Evolutionary conservation across 2,797 vertebrate species (phyloP).

Genomic region (Rhabdophis nuchalis): DNA sequence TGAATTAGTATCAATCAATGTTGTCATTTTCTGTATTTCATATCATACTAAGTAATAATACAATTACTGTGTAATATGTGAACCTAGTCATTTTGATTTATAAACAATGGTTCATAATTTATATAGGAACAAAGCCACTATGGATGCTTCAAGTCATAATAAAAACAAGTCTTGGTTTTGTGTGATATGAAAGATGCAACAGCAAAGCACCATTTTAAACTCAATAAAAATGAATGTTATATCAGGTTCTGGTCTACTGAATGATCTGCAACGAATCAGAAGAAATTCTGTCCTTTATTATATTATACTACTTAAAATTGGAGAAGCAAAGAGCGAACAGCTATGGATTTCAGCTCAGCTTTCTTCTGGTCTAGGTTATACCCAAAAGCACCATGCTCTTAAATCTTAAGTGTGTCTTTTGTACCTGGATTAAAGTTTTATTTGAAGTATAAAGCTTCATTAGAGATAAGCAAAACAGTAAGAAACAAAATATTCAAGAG

Average conservation of each 20-base stretch:
- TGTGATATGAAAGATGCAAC: not conserved
- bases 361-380: not conserved
- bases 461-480: not conserved
- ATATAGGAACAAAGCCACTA: not conserved
- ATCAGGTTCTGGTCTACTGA: not conserved
- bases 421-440: not conserved
- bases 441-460: not conserved
- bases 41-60: not conserved
- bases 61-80: not conserved
- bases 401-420: not conserved
- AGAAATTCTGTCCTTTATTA: not conserved
- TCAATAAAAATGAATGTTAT: not conserved
- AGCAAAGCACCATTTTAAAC: not conserved
- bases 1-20: not conserved
- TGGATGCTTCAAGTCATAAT: not conserved
- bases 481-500: not conserved
- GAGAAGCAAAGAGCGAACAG: not conserved
- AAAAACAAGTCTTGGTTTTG: not conserved
- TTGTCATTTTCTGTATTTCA: not conserved
- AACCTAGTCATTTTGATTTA: not conserved
- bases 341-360: not conserved
- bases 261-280: not conserved
- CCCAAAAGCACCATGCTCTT: not conserved
- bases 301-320: not conserved
- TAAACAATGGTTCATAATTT: not conserved